Evolutionary conservation across 1,140 invertebrate genomes (phyloP).

Genomic region (Akabosia matsudoensis): DNA sequence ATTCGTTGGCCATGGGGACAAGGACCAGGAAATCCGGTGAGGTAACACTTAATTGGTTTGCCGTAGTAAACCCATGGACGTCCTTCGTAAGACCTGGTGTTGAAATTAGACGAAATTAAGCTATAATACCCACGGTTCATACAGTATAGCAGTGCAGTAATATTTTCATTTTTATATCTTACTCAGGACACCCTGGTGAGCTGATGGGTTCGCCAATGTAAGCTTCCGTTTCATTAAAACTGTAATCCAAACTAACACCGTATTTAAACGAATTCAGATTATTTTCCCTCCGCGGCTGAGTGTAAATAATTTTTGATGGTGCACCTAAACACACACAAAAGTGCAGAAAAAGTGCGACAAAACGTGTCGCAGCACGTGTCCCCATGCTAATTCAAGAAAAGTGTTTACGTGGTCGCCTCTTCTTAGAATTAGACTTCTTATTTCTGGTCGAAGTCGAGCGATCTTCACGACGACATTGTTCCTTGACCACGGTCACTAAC

Average conservation of each 20-base stretch:
- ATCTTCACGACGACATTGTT: too few relatives aligned
- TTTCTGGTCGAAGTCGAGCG: too few relatives aligned
- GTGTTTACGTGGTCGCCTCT: too few relatives aligned
- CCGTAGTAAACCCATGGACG: slow-evolving; percentile 10
- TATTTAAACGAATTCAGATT: background rate
- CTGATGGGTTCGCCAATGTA: background rate
- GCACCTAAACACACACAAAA: too few relatives aligned
- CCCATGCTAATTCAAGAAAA: too few relatives aligned
- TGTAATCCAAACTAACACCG: background rate
- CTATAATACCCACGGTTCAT: too few relatives aligned
- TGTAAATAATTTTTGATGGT: too few relatives aligned
- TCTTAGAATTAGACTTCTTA: too few relatives aligned
- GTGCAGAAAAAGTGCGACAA: too few relatives aligned
- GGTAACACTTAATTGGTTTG: background rate
- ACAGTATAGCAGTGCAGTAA: background rate
- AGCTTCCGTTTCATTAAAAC: background rate
- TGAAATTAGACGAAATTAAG: too few relatives aligned
- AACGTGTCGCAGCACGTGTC: too few relatives aligned
- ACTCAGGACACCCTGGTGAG: background rate
- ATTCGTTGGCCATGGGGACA: background rate
- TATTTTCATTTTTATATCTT: background rate
- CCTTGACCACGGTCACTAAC: too few relatives aligned
- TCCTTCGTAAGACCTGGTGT: background rate
- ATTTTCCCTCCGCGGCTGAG: background rate
- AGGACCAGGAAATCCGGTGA: background rate